Conservation (phyloP, 2,113 vertebrate species). For the Syngnathus scovelli region DNA sequence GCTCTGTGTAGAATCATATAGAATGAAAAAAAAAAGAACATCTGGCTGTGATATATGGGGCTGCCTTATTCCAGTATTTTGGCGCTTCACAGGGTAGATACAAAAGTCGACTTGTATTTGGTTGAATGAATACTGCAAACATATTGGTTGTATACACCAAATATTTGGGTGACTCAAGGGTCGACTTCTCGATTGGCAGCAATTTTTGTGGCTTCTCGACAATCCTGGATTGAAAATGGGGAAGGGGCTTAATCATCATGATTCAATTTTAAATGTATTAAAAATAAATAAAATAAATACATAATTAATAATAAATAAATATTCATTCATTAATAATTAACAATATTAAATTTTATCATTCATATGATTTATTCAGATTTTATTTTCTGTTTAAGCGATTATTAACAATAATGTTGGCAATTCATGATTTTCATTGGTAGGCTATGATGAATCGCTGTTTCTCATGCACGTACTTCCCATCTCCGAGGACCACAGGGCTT, state of each 20-base stretch:
- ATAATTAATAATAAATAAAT: too few species aligned
- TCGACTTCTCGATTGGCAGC: neutral
- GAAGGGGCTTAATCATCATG: too few species aligned
- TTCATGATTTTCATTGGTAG: neutral
- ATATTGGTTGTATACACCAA: neutral
- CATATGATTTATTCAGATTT: too few species aligned
- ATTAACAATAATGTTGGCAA: neutral
- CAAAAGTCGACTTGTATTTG: neutral
- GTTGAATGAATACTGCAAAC: neutral
- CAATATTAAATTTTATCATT: too few species aligned
- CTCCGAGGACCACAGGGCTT: conserved; percentile 1
- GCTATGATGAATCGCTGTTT: neutral
- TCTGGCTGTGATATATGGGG: too few species aligned
- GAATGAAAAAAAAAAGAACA: neutral
- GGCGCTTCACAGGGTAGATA: neutral
- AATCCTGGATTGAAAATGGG: neutral
- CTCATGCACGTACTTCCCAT: neutral
- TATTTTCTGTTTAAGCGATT: too few species aligned
- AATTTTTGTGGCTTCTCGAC: neutral
- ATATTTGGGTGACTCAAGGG: neutral
- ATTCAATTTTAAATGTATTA: too few species aligned
- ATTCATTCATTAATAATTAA: too few species aligned
- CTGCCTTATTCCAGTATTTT: neutral
- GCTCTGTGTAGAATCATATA: conserved; percentile 39
- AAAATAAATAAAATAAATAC: neutral